These are phyloP conservation scores for Saccopteryx leptura DNA, from an alignment of 2,113 vertebrate species.

Conservation along the genomic window DNA sequence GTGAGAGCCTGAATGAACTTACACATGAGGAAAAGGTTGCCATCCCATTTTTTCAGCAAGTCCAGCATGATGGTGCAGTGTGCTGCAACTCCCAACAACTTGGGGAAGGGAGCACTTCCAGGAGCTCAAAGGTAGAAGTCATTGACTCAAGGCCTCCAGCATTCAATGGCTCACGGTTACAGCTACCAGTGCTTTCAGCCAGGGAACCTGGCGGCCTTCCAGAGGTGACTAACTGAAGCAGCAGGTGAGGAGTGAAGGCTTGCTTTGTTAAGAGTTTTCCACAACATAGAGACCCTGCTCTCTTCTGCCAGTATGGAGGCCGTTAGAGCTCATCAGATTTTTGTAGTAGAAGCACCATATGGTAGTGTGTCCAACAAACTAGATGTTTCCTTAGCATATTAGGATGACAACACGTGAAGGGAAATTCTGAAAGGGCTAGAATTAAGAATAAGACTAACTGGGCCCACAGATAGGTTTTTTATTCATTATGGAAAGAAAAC, in stretches of 20 bases:
- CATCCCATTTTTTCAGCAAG: slow-evolving; percentile 92
- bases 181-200: slow-evolving; percentile 77
- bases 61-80: slow-evolving; percentile 74
- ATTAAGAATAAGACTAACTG: neutral
- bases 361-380: neutral
- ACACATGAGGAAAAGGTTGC: slow-evolving; percentile 95
- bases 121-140: slow-evolving; percentile 89
- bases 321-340: neutral
- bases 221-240: neutral
- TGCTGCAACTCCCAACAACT: slow-evolving; percentile 79
- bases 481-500: neutral
- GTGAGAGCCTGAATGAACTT: slow-evolving; percentile 91
- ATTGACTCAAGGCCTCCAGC: slow-evolving; percentile 91
- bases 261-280: neutral
- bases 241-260: slow-evolving; percentile 77
- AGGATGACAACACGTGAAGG: neutral
- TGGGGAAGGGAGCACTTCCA: slow-evolving; percentile 78
- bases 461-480: neutral
- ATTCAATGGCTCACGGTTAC: too few species aligned
- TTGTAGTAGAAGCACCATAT: neutral
- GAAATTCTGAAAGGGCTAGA: neutral
- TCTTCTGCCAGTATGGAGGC: neutral
- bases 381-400: neutral
- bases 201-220: slow-evolving; percentile 72
- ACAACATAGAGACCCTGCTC: neutral